Percentiles rank a stretch among this genome's conserved stretches.
Evolutionary conservation across 2,888 invertebrate species (phyloP).

Genomic region (Pharmacophagus antenor): DNA sequence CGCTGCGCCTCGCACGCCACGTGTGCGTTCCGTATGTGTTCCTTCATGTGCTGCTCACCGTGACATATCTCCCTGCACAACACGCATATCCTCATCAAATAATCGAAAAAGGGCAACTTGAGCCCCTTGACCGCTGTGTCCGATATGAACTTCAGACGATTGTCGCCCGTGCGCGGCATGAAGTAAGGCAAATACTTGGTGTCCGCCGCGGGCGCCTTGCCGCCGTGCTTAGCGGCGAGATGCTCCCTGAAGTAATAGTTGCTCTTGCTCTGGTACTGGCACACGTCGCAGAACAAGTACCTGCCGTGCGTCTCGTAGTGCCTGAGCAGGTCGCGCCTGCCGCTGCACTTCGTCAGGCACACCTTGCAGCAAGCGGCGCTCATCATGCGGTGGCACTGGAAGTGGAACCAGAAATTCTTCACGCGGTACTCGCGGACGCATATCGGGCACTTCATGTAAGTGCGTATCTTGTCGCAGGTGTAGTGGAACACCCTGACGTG

Average conservation of each 20-base stretch:
- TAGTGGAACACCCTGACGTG: constrained; percentile 44
- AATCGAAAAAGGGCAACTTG: not conserved
- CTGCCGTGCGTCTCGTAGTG: constrained; percentile 45
- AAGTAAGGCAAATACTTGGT: constrained; percentile 33
- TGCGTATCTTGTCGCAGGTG: not conserved
- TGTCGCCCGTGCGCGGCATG: not conserved
- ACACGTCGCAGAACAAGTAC: constrained; percentile 45
- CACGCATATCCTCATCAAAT: constrained; percentile 44
- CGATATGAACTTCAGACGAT: constrained; percentile 25
- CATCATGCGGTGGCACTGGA: constrained; percentile 44
- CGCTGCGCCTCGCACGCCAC: not conserved
- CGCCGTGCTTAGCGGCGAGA: constrained; percentile 37
- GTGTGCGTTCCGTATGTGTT: constrained; percentile 45
- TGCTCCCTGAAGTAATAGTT: constrained; percentile 41
- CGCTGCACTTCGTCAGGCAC: constrained; percentile 42
- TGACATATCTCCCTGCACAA: constrained; percentile 54
- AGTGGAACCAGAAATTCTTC: constrained; percentile 44
- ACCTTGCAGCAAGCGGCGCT: constrained; percentile 49
- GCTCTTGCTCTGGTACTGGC: constrained; percentile 39
- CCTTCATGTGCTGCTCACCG: constrained; percentile 31
- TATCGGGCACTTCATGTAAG: constrained; percentile 41
- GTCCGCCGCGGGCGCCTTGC: accelerated
- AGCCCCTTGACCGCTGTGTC: constrained; percentile 19
- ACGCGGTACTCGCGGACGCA: constrained; percentile 38
- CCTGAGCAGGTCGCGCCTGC: constrained; percentile 28